A percentile compares a stretch with the other conserved stretches of the same genome.
Conservation (phyloP, 1,140 invertebrate genomes). For the Polypedilum vanderplanki region DNA sequence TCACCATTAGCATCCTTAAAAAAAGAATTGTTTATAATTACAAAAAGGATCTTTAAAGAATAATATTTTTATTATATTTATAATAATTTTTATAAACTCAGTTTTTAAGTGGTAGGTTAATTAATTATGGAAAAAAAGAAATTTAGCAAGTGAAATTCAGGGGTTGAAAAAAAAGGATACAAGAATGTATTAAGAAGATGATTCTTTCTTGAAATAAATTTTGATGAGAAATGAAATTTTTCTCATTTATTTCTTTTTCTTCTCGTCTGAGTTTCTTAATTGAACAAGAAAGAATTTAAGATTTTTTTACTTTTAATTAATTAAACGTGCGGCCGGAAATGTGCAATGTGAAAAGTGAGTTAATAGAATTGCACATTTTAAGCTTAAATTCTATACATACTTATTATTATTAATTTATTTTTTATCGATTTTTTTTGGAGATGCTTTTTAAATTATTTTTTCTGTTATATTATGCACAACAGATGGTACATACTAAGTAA, state of each 20-base stretch:
- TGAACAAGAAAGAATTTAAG: neutral
- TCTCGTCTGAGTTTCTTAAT: too few species aligned
- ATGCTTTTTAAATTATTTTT: too few species aligned
- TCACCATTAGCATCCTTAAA: neutral
- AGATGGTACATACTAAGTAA: too few species aligned
- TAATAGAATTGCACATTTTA: slow-evolving; percentile 19
- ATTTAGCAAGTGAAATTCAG: neutral
- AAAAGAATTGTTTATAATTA: neutral
- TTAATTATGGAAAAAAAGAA: neutral
- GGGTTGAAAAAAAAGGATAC: slow-evolving; percentile 16
- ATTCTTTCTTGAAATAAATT: too few species aligned
- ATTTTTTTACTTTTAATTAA: neutral
- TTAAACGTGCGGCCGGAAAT: slow-evolving; percentile 3
- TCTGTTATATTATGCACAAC: too few species aligned
- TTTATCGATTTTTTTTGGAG: too few species aligned
- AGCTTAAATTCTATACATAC: slow-evolving; percentile 3
- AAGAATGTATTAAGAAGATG: neutral
- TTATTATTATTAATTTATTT: neutral
- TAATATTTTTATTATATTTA: neutral
- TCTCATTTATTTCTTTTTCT: too few species aligned
- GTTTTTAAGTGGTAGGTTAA: too few species aligned
- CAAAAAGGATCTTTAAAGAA: neutral
- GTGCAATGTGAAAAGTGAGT: slow-evolving; percentile 23
- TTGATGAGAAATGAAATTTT: too few species aligned
- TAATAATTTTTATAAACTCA: too few species aligned